phyloP scores from a whole-genome alignment of 2,113 vertebrate genomes.

The Heterocephalus glaber region DNA sequence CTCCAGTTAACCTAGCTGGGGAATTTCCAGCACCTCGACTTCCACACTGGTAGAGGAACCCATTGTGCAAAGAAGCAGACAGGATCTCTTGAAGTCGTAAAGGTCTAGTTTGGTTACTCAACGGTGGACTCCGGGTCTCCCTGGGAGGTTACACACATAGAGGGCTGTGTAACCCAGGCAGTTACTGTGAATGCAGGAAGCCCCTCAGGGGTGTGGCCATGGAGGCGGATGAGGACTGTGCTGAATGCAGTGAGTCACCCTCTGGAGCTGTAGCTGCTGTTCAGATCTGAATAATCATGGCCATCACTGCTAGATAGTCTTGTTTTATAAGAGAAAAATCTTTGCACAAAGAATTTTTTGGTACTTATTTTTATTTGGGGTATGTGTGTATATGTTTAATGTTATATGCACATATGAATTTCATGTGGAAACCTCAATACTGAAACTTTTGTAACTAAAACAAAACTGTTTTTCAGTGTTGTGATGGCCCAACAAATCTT shows the following conservation, averaged over 20 bases:
- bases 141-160: background rate
- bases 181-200: background rate
- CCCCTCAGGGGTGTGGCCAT: background rate
- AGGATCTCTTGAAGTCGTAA: background rate
- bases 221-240: background rate
- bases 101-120: background rate
- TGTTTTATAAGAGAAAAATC: slow-evolving; percentile 21
- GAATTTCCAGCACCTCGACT: background rate
- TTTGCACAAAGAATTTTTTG: background rate
- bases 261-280: background rate
- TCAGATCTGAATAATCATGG: background rate
- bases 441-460: slow-evolving; percentile 29
- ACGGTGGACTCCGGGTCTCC: background rate
- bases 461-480: background rate
- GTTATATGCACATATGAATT: background rate
- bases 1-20: background rate
- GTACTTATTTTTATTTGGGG: slow-evolving; percentile 1
- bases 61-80: background rate
- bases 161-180: fast-evolving
- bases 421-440: slow-evolving; percentile 29
- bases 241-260: background rate
- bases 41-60: background rate
- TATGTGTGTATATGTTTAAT: background rate
- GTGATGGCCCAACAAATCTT: background rate
- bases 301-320: background rate